Base-by-base conservation (phyloP, 2,888 invertebrate genomes). In the Acanthopleura granulata region DNA sequence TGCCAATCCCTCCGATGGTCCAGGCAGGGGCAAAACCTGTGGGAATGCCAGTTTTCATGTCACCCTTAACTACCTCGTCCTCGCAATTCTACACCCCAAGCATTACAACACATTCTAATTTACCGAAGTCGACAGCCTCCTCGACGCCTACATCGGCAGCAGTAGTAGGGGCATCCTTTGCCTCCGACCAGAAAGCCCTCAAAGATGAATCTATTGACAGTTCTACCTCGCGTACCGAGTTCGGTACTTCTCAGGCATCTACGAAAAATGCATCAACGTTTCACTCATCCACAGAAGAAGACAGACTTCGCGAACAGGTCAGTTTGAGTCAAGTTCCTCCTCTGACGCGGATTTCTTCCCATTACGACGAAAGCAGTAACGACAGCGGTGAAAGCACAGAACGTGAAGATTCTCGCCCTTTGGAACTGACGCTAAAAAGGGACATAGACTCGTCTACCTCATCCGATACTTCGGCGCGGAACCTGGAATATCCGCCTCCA, bases 131-230 rank as follows among this genome's bases (percentile, higher is more conserved):
- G 22, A 14, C 71, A 9, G 40, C 40, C 14, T 50, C 50, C 25
- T 27, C 30, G 29, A 18, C 30, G 29, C 49, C 62, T 0, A 22
- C 57, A 51, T 27, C 74, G 16, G 74, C 62, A 49, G 49, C 50
- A 50, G 50, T 30, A 15, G 22, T 49, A 0, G 16, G 22, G 18
- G n/a, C 50, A 9, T 25, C 27, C 22, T 49, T 40, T 4, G 27
- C 22, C n/a, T 49, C 30, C 22, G 62, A 57, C 15, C 22, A 30
- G 25, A 61, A 73, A 25, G 15, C 66, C 3, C 0, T 22, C 14
- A 70, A 70, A 22, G 70, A 74, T 27, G 74, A 71, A 49, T 57
- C 70, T 11, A 29, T 51, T 0, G 74, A 74, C 6, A 27, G 25
- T 16, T 27, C 66, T 66, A 66, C 66, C 66, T 66, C 57, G 22